These are phyloP conservation scores for Columba janthina DNA, from an alignment of 2,113 vertebrate genomes.

Conservation along the genomic window DNA sequence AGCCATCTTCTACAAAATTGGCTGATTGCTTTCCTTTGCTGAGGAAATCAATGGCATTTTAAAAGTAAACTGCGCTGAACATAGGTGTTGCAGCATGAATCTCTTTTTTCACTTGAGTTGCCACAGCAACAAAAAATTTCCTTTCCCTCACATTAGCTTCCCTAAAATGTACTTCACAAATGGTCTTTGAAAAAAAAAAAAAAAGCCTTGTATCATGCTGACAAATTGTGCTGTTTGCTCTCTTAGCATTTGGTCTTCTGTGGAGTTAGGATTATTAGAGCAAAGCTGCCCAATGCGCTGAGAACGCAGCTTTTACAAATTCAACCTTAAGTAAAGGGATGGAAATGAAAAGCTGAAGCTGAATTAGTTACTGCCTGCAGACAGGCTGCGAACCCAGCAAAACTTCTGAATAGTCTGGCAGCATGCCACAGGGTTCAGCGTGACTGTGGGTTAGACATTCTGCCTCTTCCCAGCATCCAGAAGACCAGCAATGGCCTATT, in stretches of 20 bases:
- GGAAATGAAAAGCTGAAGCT: not conserved
- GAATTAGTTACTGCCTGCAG: not conserved
- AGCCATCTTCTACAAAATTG: slow-evolving; percentile 4
- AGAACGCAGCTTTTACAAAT: slow-evolving; percentile 1
- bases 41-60: slow-evolving; percentile 54
- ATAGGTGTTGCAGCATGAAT: slow-evolving; percentile 4
- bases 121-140: slow-evolving; percentile 69
- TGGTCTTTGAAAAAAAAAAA: slow-evolving; percentile 21
- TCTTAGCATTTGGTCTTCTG: slow-evolving; percentile 32
- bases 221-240: slow-evolving; percentile 23
- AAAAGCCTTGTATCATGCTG: not conserved
- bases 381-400: not conserved
- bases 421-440: rapidly evolving
- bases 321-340: not conserved
- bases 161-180: slow-evolving; percentile 54
- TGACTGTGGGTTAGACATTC: not conserved
- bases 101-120: slow-evolving; percentile 42
- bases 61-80: slow-evolving; percentile 40
- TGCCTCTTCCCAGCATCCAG: not conserved
- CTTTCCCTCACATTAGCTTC: slow-evolving; percentile 39
- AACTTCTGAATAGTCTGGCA: not conserved
- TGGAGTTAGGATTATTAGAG: not conserved
- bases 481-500: not conserved
- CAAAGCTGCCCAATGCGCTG: not conserved
- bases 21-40: not conserved